Base-by-base conservation (phyloP, 2,113 vertebrate genomes). In the Equus quagga region DNA sequence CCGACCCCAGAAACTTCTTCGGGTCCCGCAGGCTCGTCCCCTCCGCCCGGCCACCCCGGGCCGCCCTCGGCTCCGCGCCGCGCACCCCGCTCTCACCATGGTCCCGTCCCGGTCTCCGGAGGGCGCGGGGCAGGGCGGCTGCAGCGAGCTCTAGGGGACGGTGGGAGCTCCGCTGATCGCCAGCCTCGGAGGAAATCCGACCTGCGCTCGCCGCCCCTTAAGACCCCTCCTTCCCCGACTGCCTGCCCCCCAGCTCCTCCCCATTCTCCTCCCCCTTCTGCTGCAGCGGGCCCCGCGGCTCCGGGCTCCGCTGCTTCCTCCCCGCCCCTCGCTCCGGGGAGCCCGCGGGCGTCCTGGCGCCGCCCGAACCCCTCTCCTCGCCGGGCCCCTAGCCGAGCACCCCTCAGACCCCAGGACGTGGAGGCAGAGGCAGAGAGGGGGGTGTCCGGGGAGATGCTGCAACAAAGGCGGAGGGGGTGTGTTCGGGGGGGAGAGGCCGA, bases 171-270 rank as follows among this genome's bases (percentile, higher is more conserved):
- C 33, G 94, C 65, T 1, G n/a, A 64, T 44, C 92, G 89, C 94
- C 96, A 67, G 97, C 84, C 93, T 92, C 80, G 56, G 82, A 87
- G 91, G 97, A 97, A 98, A 96, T 64, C 84, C 21, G 97, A 96
- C 94, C 95, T 64, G 93, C 14, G n/a, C 84, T 78, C 58, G 94
- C 91, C 80, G 89, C 96, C 97, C 97, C 95, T 96, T 82, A 97
- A 97, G 97, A 98, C 97, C 97, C 86, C 97, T 97, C 98, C 98
- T 97, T 96, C 97, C 93, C 96, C 86, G 70, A 56, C 97, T 49
- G 97, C 97, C 97, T 26, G 78, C 98, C 97, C 97, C 98, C 98
- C 98, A 92, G 98, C 98, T 98, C 97, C 98, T 93, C 98, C 97
- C 98, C 96, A 89, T 94, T 97, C 92, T 96, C 97, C 96, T 96